Evolutionary conservation across 2,113 vertebrate species (phyloP), one percentile per base, ranked within the genome.

Genomic region (Sitta europaea): DNA sequence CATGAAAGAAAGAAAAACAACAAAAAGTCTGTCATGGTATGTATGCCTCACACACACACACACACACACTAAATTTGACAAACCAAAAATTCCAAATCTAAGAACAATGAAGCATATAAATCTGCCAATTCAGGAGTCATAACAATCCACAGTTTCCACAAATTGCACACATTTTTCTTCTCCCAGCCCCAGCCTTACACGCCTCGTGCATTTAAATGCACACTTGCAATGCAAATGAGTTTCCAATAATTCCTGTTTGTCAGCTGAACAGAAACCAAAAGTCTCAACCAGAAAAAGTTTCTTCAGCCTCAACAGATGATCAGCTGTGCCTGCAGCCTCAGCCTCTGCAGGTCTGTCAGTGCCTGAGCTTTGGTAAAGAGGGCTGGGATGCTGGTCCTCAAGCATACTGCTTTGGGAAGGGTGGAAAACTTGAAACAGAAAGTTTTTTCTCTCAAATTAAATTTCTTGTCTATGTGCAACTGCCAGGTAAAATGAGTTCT

Each of bases 91-190:
- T 63, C 58, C 77, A 91, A 94, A 90, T 94, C 77, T 68, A 82
- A 93, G 94, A 94, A 94, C 91, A 97, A 91, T 72, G 70, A 78
- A 92, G 91, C 86, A 88, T 91, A 94, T 94, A 96, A 96, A 97
- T 94, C 95, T 86, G 89, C 89, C 89, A 88, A 65, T 94, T 96
- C 84, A 79, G 74, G 78, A 95, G 93, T 96, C 94, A 95, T 88
- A 97, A 97, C 91, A 97, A 93, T 87, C 91, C 91, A 91, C 73
- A 68, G 43, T 92, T 91, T 92, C 84, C 93, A 91, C 84, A 95
- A 96, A 96, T 92, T 88, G 91, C 78, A 92, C 5, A 4, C 74
- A 81, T 95, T 94, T 96, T 91, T 94, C 95, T 92, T 94, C 89
- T 59, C 50, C 91, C 77, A 95, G 89, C 70, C 74, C 53, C 91